Base-by-base conservation (phyloP, 2,113 vertebrate species). In the Oncorhynchus nerka region DNA sequence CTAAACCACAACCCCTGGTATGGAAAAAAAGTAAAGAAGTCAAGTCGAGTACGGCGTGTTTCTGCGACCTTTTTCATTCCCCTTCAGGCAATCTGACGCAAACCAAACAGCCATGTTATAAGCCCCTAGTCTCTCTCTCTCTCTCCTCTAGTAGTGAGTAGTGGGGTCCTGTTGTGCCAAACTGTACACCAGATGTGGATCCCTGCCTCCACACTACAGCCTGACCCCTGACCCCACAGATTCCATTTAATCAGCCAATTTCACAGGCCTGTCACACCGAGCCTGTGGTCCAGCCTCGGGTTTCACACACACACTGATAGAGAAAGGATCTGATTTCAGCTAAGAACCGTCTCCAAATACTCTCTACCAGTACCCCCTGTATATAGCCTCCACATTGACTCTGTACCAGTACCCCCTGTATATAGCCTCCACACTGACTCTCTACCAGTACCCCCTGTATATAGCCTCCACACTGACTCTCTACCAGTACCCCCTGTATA, bases 141-240 rank as follows among this genome's bases (percentile, higher is more conserved):
- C 75, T 83, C 80, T 72, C 74, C 69, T 45, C 66, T 13, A 73
- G 68, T 72, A 85, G 15, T 75, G 74, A 74, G 81, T 59, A 57
- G 73, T 19, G 48, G 71, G 73, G 66, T 70, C 74, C 57, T 68
- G 24, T 74, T 70, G 69, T 48, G 75, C 64, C 76, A 89, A 88
- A 84, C 81, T 87, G 75, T 81, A 80, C 84, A 88, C 88, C 91
- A 92, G 89, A 90, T 91, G 90, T 90, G 75, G 24, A 77, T 30
- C 75, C 51, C 26, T 64, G 77, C 73, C 72, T 68, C 82, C 89
- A 82, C 85, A 81, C 4, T 89, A 78, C 68, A 83, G 66, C 69
- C 81, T 89, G 74, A 90, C 90, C 90, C 89, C 59, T 89, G 86
- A 91, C 87, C 71, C 68, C 77, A 0, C 73, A 81, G 85, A 85